Evolutionary conservation across 2,797 vertebrate genomes (phyloP), one percentile per base, ranked within the genome.

Genomic region (Ibycter americanus): DNA sequence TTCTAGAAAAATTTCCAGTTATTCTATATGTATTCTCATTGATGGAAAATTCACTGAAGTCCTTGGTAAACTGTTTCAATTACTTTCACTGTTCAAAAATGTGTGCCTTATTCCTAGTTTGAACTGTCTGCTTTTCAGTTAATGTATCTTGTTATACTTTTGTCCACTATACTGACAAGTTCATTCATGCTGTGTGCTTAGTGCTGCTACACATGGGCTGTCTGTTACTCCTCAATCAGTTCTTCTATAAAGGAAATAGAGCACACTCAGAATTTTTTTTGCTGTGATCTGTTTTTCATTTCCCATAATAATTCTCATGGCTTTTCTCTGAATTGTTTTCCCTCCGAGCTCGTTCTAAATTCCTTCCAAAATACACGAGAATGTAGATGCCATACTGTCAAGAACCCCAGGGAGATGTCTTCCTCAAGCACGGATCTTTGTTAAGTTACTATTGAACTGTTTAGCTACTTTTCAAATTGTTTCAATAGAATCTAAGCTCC

Each of bases 61-160:
- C 76, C 89, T 86, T 88, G 76, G 58, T 44, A 95, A 63, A 80
- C 74, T 84, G 76, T 78, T 93, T 89, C 89, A 92, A 38, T 92
- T 92, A 80, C 87, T 83, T 83, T 65, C 2, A 15, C 31, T 91
- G 70, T 62, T 72, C 40, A 76, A 92, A 95, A 87, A 83, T 55
- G 42, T 52, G 55, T 67, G 68, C 61, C 54, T 86, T 73, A 54
- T 56, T 89, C 71, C 89, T 83, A 67, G 44, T 49, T 85, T 80
- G 70, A 96, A 58, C 56, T n/a, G 14, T 52, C 89, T 77, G 78
- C 56, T 26, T 93, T 89, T 83, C 91, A 73, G 44, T 54, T 66
- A 87, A 87, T 80, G 56, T 42, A 72, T 71, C 76, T 77, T 90
- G 51, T 89, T 89, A 76, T 18, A 76, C 38, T 92, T 95, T 86